Conservation (phyloP, 1,140 invertebrate species). For the Euura lappo region DNA sequence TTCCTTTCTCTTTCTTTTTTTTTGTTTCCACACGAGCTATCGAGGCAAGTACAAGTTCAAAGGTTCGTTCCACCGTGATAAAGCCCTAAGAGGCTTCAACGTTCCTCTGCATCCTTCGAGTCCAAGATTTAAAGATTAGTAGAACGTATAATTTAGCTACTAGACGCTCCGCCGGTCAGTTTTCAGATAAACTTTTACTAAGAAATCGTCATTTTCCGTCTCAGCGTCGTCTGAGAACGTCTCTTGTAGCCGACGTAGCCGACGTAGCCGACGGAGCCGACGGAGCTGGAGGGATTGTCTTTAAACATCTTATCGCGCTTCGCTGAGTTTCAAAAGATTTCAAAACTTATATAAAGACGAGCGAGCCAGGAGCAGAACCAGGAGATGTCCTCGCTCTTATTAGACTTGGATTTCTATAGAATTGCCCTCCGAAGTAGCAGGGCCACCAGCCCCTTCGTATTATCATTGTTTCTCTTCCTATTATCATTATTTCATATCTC, state of each 20-base stretch:
- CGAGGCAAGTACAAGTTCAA: background rate
- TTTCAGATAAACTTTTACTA: too few species aligned
- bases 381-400: background rate
- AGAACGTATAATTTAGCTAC: too few species aligned
- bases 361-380: background rate
- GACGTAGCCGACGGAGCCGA: background rate
- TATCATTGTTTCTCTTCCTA: background rate
- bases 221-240: too few species aligned
- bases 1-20: too few species aligned
- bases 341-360: background rate
- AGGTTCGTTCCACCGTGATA: background rate
- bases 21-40: background rate
- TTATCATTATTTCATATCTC: background rate
- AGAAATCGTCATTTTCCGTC: too few species aligned
- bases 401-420: background rate
- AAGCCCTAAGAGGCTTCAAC: background rate
- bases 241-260: too few species aligned
- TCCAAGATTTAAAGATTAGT: background rate
- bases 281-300: background rate
- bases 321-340: constrained; percentile 7
- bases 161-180: too few species aligned
- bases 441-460: background rate
- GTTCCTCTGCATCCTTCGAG: background rate
- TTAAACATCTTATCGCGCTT: constrained; percentile 7
- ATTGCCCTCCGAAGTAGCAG: background rate